These are phyloP conservation scores for Sternarchorhynchus goeldii DNA, from an alignment of 2,797 vertebrate genomes.

Conservation along the genomic window DNA sequence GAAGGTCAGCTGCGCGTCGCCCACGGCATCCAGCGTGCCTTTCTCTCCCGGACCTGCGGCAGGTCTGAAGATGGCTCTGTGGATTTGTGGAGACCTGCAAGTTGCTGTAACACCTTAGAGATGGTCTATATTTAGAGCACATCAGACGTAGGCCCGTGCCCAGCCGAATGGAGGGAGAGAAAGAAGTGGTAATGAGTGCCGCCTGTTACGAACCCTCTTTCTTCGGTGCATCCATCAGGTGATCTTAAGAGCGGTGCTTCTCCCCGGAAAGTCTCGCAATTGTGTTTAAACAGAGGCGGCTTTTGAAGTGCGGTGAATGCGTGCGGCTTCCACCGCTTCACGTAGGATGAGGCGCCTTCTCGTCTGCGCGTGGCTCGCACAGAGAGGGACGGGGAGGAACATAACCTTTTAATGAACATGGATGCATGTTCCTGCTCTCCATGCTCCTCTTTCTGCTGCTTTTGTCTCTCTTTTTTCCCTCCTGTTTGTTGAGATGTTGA, in stretches of 20 bases:
- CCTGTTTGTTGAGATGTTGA: background rate
- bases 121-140: conserved; percentile 65
- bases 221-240: conserved; percentile 31
- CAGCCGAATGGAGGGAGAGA: conserved; percentile 55
- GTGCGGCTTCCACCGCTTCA: background rate
- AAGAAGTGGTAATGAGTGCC: conserved; percentile 66
- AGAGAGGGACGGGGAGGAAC: background rate
- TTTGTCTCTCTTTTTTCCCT: background rate
- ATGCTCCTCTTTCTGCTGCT: background rate
- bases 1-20: conserved; percentile 36
- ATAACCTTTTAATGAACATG: conserved; percentile 20
- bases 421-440: background rate
- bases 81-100: background rate
- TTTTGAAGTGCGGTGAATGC: conserved; percentile 4
- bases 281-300: conserved; percentile 32
- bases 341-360: background rate
- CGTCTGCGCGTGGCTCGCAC: background rate
- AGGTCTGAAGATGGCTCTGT: conserved; percentile 5
- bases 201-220: conserved; percentile 62
- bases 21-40: conserved; percentile 39
- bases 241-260: conserved; percentile 20
- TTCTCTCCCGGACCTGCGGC: background rate
- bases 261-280: conserved; percentile 46
- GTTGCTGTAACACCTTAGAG: conserved; percentile 47
- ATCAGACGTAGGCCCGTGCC: conserved; percentile 61